Base-by-base conservation (phyloP, 2,888 invertebrate genomes). In the Aproaerema taeniolella region DNA sequence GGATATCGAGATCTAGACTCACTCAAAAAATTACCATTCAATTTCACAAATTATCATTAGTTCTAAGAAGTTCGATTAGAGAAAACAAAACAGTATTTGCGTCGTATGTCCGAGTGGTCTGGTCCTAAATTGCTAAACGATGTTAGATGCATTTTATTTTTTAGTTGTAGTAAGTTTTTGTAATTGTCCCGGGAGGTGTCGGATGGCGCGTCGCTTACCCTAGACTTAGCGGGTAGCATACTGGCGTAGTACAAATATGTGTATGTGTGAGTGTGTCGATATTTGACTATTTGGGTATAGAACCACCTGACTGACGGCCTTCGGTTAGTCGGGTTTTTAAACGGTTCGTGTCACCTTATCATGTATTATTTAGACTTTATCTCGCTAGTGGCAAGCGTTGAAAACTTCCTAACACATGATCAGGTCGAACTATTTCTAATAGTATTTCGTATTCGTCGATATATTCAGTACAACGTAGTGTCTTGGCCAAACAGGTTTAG, bases 221-320 rank as follows among this genome's bases (percentile, higher is more conserved):
- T 67, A 66, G 58, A 49, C 36, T 50, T 74, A 76, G 75, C 74
- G 73, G 76, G 73, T 73, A 74, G 73, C 74, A 74, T 77, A 78
- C 81, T 81, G 81, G 71, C 77, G 76, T 79, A 82, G 83, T 83
- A 81, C 82, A 83, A 83, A 82, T 77, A 75, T 68, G 53, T 64
- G 77, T 69, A 69, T 76, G 79, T 58, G 51, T 70, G 68, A 64
- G 51, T 53, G 50, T 58, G 33, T 33, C 20, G 26, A 25, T 29
- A 30, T n/a, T 20, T 37, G 29, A 37, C 30, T 13, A 9, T 28
- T n/a, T n/a, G n/a, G n/a, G n/a, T n/a, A n/a, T n/a, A n/a, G n/a
- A n/a, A n/a, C n/a, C n/a, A n/a, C n/a, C n/a, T n/a, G n/a, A n/a
- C n/a, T n/a, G n/a, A n/a, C n/a, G n/a, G n/a, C n/a, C n/a, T n/a